phyloP scores from a whole-genome alignment of 2,113 vertebrate genomes.

The Alouatta palliata region DNA sequence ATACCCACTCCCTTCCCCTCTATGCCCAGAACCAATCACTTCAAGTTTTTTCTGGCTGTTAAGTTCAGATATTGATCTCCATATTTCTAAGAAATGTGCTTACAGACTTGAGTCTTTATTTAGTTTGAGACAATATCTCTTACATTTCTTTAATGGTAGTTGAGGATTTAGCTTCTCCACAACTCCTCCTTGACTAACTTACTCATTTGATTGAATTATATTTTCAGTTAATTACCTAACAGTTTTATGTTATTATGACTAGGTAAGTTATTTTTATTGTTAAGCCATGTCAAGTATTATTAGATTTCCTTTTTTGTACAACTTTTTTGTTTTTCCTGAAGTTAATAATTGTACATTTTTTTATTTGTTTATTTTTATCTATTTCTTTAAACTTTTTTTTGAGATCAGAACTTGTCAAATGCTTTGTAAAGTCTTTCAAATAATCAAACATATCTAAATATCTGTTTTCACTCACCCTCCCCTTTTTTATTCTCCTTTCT shows the following conservation, averaged over 20 bases:
- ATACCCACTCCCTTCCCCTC: background rate
- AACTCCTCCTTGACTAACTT: background rate
- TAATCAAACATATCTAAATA: background rate
- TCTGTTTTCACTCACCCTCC: background rate
- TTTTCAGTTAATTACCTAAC: constrained; percentile 19
- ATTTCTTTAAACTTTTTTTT: background rate
- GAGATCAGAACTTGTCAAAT: background rate
- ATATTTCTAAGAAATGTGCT: background rate
- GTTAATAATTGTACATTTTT: background rate
- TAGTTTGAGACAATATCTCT: background rate
- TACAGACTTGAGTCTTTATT: background rate
- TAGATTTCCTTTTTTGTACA: constrained; percentile 6
- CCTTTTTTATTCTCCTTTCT: background rate
- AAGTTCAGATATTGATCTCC: background rate
- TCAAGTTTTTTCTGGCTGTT: background rate
- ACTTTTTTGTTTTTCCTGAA: background rate
- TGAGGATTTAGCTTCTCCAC: background rate
- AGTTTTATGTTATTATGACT: background rate
- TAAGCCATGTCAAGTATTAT: background rate
- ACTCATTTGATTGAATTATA: background rate
- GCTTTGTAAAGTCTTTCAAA: background rate
- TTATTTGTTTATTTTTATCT: background rate
- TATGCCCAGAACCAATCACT: background rate
- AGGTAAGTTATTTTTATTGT: constrained; percentile 5
- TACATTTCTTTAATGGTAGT: background rate